phyloP scores from a whole-genome alignment of 2,888 invertebrate genomes.

The Aquatica leii region DNA sequence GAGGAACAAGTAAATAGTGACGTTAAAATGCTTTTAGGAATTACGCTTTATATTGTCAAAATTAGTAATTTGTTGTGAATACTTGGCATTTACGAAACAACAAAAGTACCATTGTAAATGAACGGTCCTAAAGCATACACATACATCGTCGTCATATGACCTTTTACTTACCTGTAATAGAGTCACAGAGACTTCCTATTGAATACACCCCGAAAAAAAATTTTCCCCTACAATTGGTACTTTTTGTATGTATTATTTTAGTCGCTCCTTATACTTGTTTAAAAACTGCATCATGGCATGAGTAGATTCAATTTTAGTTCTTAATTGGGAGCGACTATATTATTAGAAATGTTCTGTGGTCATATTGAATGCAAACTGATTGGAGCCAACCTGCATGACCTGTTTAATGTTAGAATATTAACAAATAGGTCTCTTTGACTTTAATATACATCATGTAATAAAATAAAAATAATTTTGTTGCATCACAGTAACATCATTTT shows the following conservation, averaged over 20 bases:
- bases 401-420: conserved; percentile 42
- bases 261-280: conserved; percentile 21
- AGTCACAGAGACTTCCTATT: conserved; percentile 59
- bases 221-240: conserved; percentile 30
- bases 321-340: conserved; percentile 19
- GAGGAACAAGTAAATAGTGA: conserved; percentile 4
- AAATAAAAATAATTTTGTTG: too few species aligned
- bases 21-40: conserved; percentile 28
- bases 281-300: conserved; percentile 44
- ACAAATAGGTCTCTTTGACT: conserved; percentile 58
- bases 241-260: conserved; percentile 36
- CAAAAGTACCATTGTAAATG: conserved; percentile 31
- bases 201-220: too few species aligned
- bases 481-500: too few species aligned
- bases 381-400: conserved; percentile 47
- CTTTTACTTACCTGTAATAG: conserved; percentile 52
- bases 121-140: conserved; percentile 1
- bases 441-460: conserved; percentile 44
- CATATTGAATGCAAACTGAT: conserved; percentile 40
- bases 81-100: conserved; percentile 18
- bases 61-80: conserved; percentile 27
- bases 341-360: conserved; percentile 32
- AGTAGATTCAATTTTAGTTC: conserved; percentile 35
- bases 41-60: conserved; percentile 28
- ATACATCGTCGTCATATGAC: not conserved